A percentile compares a stretch with the other conserved stretches of the same genome.
phyloP scores from a whole-genome alignment of 1,140 invertebrate species.

The Asobara japonica region DNA sequence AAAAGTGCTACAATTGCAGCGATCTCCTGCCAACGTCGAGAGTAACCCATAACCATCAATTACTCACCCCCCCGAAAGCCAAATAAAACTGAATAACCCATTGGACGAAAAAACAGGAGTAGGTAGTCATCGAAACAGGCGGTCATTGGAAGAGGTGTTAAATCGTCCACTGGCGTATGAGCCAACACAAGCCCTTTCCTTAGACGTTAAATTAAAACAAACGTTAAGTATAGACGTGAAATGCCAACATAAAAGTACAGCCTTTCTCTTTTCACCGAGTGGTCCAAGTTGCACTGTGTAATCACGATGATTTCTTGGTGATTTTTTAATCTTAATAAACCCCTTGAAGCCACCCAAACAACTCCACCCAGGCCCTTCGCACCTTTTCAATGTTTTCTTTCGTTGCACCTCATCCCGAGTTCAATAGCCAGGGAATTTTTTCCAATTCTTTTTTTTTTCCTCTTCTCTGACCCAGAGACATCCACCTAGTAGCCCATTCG shows the following conservation, averaged over 20 bases:
- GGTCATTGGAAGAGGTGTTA: slow-evolving; percentile 9
- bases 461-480: neutral
- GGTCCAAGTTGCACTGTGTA: neutral
- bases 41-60: slow-evolving; percentile 15
- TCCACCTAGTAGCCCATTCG: slow-evolving; percentile 7
- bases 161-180: slow-evolving; percentile 15
- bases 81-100: neutral
- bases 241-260: slow-evolving; percentile 12
- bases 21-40: neutral
- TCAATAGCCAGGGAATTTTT: neutral
- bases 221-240: slow-evolving; percentile 15
- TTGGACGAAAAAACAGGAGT: neutral
- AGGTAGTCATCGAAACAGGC: slow-evolving; percentile 8
- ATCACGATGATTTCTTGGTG: slow-evolving; percentile 15
- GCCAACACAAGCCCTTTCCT: neutral
- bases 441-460: neutral
- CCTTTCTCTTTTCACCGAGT: slow-evolving; percentile 8
- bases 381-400: slow-evolving; percentile 17
- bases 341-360: slow-evolving; percentile 7
- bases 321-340: slow-evolving; percentile 17
- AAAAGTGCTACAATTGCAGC: neutral
- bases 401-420: neutral
- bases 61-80: neutral
- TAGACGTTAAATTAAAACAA: slow-evolving; percentile 14
- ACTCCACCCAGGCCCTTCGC: slow-evolving; percentile 4